Evolutionary conservation across 2,797 vertebrate species (phyloP), one percentile per base, ranked within the genome.

Genomic region (Oceanodroma leucorhoa): DNA sequence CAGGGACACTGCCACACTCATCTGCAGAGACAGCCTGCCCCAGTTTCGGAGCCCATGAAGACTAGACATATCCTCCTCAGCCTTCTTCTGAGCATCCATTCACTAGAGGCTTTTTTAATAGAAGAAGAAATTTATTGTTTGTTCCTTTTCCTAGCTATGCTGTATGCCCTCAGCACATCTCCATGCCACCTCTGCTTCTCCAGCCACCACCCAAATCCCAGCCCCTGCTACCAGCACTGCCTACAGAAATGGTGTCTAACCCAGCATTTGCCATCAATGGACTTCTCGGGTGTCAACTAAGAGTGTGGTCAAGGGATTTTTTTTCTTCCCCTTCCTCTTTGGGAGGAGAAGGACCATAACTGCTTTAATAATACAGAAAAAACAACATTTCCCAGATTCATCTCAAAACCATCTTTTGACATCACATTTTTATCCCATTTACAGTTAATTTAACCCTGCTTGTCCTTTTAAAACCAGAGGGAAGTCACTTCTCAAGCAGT

Each of bases 41-140:
- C 3, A 2, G 3, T 58, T 51, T 19, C 0, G 2, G 40, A 66
- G 27, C 30, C 40, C 45, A 23, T 0, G 1, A 58, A 18, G 38
- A n/a, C 45, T 17, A n/a, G 23, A 26, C 10, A 2, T 5, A 60
- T 26, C 40, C 40, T 90, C 46, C 23, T 7, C 48, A 57, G 9
- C 22, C 26, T 75, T 41, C 27, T n/a, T 24, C 18, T 29, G 11
- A 64, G 32, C 51, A 32, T 43, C 66, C 21, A 6, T 34, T 71
- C 34, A 4, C 57, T 36, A 18, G 17, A 4, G 22, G 51, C 60
- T 65, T 58, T 65, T 43, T 64, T 15, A 41, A 71, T 1, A 50
- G 8, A 10, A 32, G 19, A 8, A 32, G 32, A 9, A 34, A 40
- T 34, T 45, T 22, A 22, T 11, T 21, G 7, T 26, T 17, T 22